Percentiles rank a stretch among this genome's conserved stretches.
These are phyloP conservation scores for Uropetala carovei DNA, from an alignment of 2,888 invertebrate species.

Conservation along the genomic window DNA sequence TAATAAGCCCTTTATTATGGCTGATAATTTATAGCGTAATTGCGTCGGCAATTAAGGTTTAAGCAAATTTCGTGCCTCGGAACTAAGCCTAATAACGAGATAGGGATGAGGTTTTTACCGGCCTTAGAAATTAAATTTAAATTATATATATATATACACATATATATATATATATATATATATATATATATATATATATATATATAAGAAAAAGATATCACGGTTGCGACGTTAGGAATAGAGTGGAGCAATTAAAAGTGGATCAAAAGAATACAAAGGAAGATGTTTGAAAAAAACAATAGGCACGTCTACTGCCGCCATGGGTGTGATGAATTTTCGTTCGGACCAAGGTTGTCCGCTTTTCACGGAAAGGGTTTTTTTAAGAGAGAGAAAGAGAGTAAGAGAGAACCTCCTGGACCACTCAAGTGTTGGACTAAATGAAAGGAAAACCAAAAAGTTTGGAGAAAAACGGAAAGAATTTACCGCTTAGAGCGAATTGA, in stretches of 20 bases:
- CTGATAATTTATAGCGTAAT: constrained; percentile 38
- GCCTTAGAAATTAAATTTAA: constrained; percentile 44
- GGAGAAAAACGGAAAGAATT: too few relatives aligned
- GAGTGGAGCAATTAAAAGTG: background rate
- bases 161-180: too few relatives aligned
- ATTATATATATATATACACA: too few relatives aligned
- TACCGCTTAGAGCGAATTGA: too few relatives aligned
- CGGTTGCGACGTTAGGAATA: constrained; percentile 8
- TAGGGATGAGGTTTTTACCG: background rate
- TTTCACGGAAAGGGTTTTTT: background rate
- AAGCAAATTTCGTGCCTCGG: constrained; percentile 23
- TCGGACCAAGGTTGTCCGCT: background rate
- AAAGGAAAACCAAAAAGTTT: background rate
- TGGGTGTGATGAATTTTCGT: constrained; percentile 12
- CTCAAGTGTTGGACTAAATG: background rate
- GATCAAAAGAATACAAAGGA: background rate
- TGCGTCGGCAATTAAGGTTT: constrained; percentile 6
- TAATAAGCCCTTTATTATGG: constrained; percentile 39
- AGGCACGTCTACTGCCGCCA: background rate
- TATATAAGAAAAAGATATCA: constrained; percentile 24
- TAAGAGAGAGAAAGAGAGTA: too few relatives aligned
- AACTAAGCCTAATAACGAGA: background rate
- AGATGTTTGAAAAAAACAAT: background rate
- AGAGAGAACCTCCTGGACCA: background rate
- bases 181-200: too few relatives aligned